Percentiles rank a stretch among this genome's conserved stretches.
Conservation (phyloP, 2,113 vertebrate genomes). For the Rana temporaria region DNA sequence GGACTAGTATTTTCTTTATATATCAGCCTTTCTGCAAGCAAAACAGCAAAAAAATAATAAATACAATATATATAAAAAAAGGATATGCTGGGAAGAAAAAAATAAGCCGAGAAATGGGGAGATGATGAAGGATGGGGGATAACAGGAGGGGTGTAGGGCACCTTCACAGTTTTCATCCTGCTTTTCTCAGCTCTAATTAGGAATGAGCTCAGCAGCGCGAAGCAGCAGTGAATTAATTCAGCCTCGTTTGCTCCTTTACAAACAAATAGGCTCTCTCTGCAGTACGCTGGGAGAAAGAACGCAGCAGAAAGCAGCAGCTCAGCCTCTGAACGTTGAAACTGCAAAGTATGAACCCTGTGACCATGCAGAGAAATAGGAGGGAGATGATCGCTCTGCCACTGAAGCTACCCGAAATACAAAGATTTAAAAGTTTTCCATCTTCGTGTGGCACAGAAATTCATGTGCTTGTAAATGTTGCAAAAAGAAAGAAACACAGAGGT, state of each 20-base stretch:
- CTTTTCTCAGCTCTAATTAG: constrained; percentile 57
- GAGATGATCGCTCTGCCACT: not conserved
- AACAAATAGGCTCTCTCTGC: constrained; percentile 56
- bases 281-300: constrained; percentile 38
- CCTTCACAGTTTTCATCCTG: constrained; percentile 55
- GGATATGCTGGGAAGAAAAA: constrained; percentile 35
- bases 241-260: constrained; percentile 57
- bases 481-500: not conserved
- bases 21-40: too few relatives aligned
- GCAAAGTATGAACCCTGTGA: not conserved
- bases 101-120: constrained; percentile 58
- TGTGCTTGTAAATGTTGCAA: not conserved
- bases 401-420: not conserved
- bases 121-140: constrained; percentile 41
- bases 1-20: too few relatives aligned
- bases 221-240: constrained; percentile 58
- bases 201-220: constrained; percentile 56
- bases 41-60: constrained; percentile 43
- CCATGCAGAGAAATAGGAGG: not conserved
- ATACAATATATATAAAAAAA: not conserved
- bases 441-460: not conserved
- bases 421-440: not conserved
- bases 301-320: constrained; percentile 14
- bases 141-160: constrained; percentile 54
- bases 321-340: not conserved